Base-by-base conservation (phyloP, 2,888 invertebrate genomes). In the Apamea epomidion region DNA sequence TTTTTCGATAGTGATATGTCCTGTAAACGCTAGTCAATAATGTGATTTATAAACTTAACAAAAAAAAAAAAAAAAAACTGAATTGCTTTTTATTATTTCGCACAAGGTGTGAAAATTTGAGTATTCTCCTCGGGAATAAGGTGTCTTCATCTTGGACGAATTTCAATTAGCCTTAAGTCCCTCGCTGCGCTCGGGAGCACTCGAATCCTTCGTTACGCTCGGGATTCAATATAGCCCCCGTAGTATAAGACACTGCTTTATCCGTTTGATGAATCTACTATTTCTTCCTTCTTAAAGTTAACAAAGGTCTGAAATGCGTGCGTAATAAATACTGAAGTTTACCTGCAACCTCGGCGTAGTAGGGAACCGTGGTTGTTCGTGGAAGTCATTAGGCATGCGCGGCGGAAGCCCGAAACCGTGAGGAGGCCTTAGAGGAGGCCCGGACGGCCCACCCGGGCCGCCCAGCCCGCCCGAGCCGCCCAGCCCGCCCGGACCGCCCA, bases 311-410 rank as follows among this genome's bases (percentile, higher is more conserved):
- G 62, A 62, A 16, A 16, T 62, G 32, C 64, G 3, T 60, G 10
- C 25, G 10, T 25, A 58, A 58, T 58, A 58, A 58, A 58, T 25
- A 58, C 58, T 58, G 25, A 58, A 25, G 6, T 60, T 70, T 86
- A 91, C 95, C 94, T 95, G 95, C 68, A 95, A 77, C 78, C 95
- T 82, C 0, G 96, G 96, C 48, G 94, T 82, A 10, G 91, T 87
- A 12, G 94, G 93, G 87, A 93, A 95, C 82, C 94, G 90, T 18
- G 93, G 93, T 18, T 93, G 93, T 0, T 94, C 94, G 54, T 90
- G 91, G 78, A 88, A 92, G 37, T 93, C 92, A 16, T 74, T 80
- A 84, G 90, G 75, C 86, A 89, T 74, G 16, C 77, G 76, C 1
- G 71, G 73, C 29, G 76, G 51, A 14, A 69, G 76, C 2, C 85